Percentiles rank a stretch among this genome's conserved stretches.
These are phyloP conservation scores for Zaprionus obscuricornis DNA, from an alignment of 2,888 invertebrate species.

Conservation along the genomic window DNA sequence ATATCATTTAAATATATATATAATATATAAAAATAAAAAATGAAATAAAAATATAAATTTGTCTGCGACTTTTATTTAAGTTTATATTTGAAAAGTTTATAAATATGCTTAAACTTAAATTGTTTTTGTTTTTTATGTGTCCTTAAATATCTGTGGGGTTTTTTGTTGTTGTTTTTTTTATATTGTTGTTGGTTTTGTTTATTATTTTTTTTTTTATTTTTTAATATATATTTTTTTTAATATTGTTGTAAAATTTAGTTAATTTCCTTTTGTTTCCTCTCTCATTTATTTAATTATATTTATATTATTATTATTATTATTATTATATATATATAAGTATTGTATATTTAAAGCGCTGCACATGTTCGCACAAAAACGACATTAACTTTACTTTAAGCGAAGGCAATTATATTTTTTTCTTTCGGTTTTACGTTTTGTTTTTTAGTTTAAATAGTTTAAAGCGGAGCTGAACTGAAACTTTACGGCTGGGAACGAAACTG, in stretches of 20 bases:
- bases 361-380: constrained; percentile 66
- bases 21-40: constrained; percentile 3
- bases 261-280: constrained; percentile 60
- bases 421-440: too few species aligned
- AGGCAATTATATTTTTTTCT: constrained; percentile 72
- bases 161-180: too few species aligned
- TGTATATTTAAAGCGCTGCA: constrained; percentile 73
- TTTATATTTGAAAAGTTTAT: constrained; percentile 76
- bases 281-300: constrained; percentile 71
- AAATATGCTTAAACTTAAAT: constrained; percentile 70
- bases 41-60: constrained; percentile 39
- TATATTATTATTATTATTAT: constrained; percentile 38
- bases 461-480: constrained; percentile 69
- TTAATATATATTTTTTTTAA: too few species aligned
- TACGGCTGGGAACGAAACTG: constrained; percentile 26
- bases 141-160: constrained; percentile 73
- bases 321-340: constrained; percentile 47
- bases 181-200: too few species aligned
- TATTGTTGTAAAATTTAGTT: constrained; percentile 70
- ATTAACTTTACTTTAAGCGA: constrained; percentile 71
- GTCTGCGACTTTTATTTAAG: constrained; percentile 75
- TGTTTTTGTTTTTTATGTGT: constrained; percentile 70
- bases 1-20: constrained; percentile 10
- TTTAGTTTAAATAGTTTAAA: constrained; percentile 67
- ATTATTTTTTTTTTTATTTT: constrained; percentile 23